Conservation (phyloP, 2,113 vertebrate genomes). For the Holacanthus passer region DNA sequence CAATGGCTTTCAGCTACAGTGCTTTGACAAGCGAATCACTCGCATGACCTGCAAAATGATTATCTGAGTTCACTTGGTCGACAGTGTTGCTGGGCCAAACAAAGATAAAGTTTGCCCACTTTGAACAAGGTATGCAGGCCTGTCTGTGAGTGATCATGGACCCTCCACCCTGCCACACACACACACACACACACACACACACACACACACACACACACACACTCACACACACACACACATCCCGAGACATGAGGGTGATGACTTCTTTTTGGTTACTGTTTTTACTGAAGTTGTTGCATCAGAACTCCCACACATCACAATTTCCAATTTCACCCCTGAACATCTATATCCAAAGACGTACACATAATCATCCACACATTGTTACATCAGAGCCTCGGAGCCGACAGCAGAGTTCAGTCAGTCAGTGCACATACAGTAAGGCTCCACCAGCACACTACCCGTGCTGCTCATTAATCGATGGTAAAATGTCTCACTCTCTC, state of each 20-base stretch:
- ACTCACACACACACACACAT: no score
- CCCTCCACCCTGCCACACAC: no score
- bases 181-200: no score
- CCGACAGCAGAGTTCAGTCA: conserved; percentile 32
- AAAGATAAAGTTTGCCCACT: neutral
- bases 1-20: neutral
- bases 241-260: neutral
- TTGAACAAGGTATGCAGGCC: neutral
- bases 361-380: neutral
- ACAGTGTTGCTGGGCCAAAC: no score
- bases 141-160: neutral
- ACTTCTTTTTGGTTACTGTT: no score
- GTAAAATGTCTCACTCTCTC: conserved; percentile 66
- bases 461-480: conserved; percentile 63
- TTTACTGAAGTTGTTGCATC: neutral
- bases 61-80: no score
- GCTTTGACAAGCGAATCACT: neutral
- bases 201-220: no score
- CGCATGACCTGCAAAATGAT: neutral
- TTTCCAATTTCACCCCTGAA: neutral
- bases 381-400: conserved; percentile 20
- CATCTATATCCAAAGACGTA: neutral
- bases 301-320: neutral
- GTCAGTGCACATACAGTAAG: conserved; percentile 12
- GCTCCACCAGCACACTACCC: conserved; percentile 14